A percentile compares a stretch with the other conserved stretches of the same genome.
Evolutionary conservation across 2,888 invertebrate species (phyloP).

Genomic region (Sialis fuliginosa): DNA sequence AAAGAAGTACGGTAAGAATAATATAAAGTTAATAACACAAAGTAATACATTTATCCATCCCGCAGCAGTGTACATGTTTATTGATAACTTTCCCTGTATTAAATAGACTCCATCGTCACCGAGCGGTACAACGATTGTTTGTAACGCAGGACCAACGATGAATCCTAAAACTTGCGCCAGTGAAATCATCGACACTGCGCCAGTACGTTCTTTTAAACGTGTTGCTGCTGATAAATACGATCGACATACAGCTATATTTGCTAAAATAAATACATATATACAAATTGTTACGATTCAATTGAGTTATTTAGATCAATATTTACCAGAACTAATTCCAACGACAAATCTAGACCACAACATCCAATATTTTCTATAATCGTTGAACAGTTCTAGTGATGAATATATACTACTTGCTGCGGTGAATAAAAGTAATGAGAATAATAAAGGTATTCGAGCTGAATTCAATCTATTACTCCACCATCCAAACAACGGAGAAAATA

Average conservation of each 20-base stretch:
- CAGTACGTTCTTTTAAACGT: conserved; percentile 58
- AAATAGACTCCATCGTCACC: conserved; percentile 43
- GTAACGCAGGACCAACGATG: conserved; percentile 69
- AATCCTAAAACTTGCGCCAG: conserved; percentile 76
- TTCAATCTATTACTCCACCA: conserved; percentile 68
- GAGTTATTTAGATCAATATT: conserved; percentile 1
- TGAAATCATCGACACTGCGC: conserved; percentile 68
- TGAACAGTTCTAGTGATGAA: conserved; percentile 53
- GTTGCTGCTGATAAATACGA: conserved; percentile 76
- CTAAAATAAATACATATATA: conserved; percentile 24
- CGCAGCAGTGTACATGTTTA: conserved; percentile 77
- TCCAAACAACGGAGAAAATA: conserved; percentile 69
- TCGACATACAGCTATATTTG: conserved; percentile 68
- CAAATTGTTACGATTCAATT: not conserved
- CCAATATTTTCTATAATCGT: conserved; percentile 44
- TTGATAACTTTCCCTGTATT: conserved; percentile 32
- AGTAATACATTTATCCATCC: conserved; percentile 72
- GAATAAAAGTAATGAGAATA: conserved; percentile 52
- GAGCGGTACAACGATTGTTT: conserved; percentile 62
- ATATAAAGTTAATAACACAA: conserved; percentile 48
- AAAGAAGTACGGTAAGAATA: conserved; percentile 60
- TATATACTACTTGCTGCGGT: conserved; percentile 55
- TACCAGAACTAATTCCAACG: conserved; percentile 71
- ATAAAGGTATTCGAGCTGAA: conserved; percentile 51
- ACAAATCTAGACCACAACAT: conserved; percentile 62